Evolutionary conservation across 2,888 invertebrate genomes (phyloP), one percentile per base, ranked within the genome.

Genomic region (Graphium colonna): DNA sequence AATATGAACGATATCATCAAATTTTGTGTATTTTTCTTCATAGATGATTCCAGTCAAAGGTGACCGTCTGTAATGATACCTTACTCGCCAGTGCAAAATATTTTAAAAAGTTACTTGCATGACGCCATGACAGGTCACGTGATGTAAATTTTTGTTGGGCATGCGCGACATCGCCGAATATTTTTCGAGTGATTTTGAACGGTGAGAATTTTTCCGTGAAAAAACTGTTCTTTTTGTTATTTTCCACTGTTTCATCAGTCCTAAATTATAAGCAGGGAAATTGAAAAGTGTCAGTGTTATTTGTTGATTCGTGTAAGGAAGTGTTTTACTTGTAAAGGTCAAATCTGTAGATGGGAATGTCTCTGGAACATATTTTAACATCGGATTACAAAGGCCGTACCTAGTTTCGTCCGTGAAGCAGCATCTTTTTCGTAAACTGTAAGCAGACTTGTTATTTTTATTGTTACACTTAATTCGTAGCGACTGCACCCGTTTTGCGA

Each of bases 101-200:
- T 48, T 48, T 43, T 38, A 42, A 52, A 48, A 52, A 53, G 21
- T 18, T 43, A 45, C 28, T 51, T 59, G 60, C 57, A 65, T 71
- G 83, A 87, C 88, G 88, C 88, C 88, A 88, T 89, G 88, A 89
- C 87, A 88, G 88, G 79, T 89, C 88, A 89, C 88, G 88, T 89
- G 88, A 89, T 82, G 85, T 88, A 88, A 89, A 88, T 88, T 88
- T 87, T 81, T 77, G 81, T 84, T 71, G 77, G 86, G 80, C 89
- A 88, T 88, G 88, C 88, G 88, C 86, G 80, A 73, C 75, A 69
- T 71, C 69, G 71, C 73, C 75, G 77, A 81, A 77, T 65, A 65
- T 82, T 81, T 83, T 82, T 74, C 69, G 72, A 77, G 81, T 77
- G 79, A 79, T 82, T 84, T 85, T 81, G 70, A 80, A 86, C 79